Evolutionary conservation across 2,888 invertebrate genomes (phyloP), one percentile per base, ranked within the genome.

Genomic region (Himalopsyche anomala): DNA sequence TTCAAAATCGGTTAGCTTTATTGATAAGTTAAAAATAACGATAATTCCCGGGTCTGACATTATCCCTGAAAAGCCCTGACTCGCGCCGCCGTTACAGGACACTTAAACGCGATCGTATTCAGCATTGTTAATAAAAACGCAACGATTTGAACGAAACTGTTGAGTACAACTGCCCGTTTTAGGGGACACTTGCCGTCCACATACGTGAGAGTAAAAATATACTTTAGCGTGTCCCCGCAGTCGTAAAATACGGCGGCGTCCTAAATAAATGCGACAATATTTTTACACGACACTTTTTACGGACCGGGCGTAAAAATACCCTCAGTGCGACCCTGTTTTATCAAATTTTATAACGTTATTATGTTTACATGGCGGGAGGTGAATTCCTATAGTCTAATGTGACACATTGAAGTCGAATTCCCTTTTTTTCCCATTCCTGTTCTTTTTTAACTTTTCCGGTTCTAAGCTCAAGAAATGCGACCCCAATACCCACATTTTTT

Each of bases 281-380:
- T 74, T 74, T 74, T 74, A 28, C 74, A 74, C 74, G 74, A 36
- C 74, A 74, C 12, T 74, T 74, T 74, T 74, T 74, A 74, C 74
- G 74, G 74, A 38, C 38, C 12, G 74, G 74, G 74, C 74, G 74
- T 74, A 74, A 74, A 74, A 74, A 74, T 51, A 36, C 28, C 74
- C 36, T 36, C 38, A 15, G 5, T 74, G 38, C 74, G 74, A 74
- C 74, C 74, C 74, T 74, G 74, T 74, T 74, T 74, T 74, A 74
- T 74, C 74, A 74, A 74, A 74, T 74, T 51, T 74, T 74, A 74
- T 74, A 74, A 74, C 36, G 74, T 36, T 74, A 74, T 74, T 74
- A 74, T 36, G 12, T 36, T 36, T 62, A 36, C 36, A 36, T 74
- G 74, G 0, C 28, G 9, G 11, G n/a, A 15, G 36, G 36, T 74